Evolutionary conservation across 2,797 vertebrate genomes (phyloP).

Genomic region (Lutjanus campechanus): DNA sequence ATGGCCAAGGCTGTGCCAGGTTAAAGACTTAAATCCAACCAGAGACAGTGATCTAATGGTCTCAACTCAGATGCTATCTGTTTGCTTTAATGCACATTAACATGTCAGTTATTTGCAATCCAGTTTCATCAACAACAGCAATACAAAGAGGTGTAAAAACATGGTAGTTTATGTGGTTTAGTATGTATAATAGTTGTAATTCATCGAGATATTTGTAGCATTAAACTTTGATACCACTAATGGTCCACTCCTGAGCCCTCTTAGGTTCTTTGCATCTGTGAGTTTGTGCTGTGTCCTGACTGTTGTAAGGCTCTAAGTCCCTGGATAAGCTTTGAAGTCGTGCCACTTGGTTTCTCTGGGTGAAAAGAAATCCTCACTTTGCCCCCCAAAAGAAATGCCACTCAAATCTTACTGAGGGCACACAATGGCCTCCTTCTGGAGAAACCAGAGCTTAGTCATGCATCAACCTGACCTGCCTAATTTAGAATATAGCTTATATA

Average conservation of each 20-base stretch:
- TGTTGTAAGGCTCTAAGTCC: conserved; percentile 70
- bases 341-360: conserved; percentile 82
- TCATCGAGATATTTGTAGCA: conserved; percentile 26
- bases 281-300: conserved; percentile 58
- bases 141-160: not conserved
- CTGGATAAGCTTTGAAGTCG: conserved; percentile 80
- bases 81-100: conserved; percentile 31
- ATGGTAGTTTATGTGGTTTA: conserved; percentile 3
- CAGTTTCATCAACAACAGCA: not conserved
- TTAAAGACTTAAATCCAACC: conserved; percentile 28
- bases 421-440: conserved; percentile 69
- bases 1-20: conserved; percentile 39
- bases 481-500: conserved; percentile 37
- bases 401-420: conserved; percentile 70
- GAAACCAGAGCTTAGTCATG: conserved; percentile 56
- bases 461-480: conserved; percentile 37
- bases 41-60: conserved; percentile 45
- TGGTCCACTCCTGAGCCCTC: conserved; percentile 49
- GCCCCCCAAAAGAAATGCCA: conserved; percentile 74
- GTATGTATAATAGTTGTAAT: conserved; percentile 11
- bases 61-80: conserved; percentile 18
- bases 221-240: conserved; percentile 46
- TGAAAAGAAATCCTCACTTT: conserved; percentile 80
- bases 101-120: conserved; percentile 11
- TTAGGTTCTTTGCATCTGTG: conserved; percentile 53